Evolutionary conservation across 2,888 invertebrate genomes (phyloP), one percentile per base, ranked within the genome.

Genomic region (Eugnorisma glareosa): DNA sequence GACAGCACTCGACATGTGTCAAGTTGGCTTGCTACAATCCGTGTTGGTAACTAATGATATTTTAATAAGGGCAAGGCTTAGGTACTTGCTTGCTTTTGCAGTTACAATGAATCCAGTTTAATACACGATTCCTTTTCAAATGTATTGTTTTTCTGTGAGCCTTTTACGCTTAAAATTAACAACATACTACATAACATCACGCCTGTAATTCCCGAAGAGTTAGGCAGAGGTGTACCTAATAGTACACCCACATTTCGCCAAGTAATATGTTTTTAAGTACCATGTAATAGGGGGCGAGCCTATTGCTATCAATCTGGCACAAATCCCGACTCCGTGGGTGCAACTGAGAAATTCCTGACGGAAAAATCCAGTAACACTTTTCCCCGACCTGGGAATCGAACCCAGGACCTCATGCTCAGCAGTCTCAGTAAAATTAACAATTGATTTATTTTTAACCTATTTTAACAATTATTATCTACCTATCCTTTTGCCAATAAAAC

Each of bases 1-100:
- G 83, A 83, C 85, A 18, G 79, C 74, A 70, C 51, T 80, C 54
- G 77, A 82, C 75, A 77, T 77, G 75, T 81, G 81, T 84, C 79
- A 82, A 78, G 81, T 73, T 43, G 67, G 21, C 35, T 45, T 37
- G 67, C 48, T n/a, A 24, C 69, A 35, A 80, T 75, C 80, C 83
- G 81, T 82, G 84, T 83, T 81, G 54, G 67, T 82, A 63, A 75
- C 77, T 89, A 86, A 89, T 88, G 80, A 88, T 81, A 82, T 86
- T 85, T 80, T 83, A 88, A 85, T 85, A 68, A 76, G 71, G 74
- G 54, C 73, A 75, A 48, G 67, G 37, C n/a, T 73, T 71, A n/a
- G n/a, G n/a, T n/a, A 54, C 54, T 73, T 75, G 28, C 63, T 54
- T 40, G 71, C 28, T 77, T 57, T 72, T 37, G 68, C 51, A 69